Percentiles rank a stretch among this genome's conserved stretches.
phyloP scores from a whole-genome alignment of 2,888 invertebrate species.

The Microplitis manilae region DNA sequence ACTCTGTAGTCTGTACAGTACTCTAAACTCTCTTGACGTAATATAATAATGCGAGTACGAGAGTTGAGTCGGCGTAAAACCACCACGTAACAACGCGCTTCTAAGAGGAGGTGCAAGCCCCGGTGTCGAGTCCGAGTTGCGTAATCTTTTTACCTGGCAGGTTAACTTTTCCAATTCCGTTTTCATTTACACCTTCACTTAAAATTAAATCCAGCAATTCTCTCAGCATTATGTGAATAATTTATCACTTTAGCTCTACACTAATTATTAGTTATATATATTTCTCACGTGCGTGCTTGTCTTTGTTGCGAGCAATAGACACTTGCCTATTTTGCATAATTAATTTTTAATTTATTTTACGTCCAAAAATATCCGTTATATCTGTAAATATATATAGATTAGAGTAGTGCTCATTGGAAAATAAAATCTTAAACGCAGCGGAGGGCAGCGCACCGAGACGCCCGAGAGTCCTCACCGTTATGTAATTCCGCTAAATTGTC shows the following conservation, averaged over 20 bases:
- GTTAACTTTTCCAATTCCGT: slow-evolving; percentile 25
- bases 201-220: background rate
- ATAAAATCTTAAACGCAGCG: slow-evolving; percentile 32
- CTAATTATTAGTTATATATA: background rate
- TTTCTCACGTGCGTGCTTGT: background rate
- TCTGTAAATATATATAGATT: background rate
- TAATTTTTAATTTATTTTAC: background rate
- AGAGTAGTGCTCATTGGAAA: background rate
- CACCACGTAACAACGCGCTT: slow-evolving; percentile 40
- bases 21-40: slow-evolving; percentile 14
- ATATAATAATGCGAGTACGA: background rate
- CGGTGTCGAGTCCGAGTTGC: slow-evolving; percentile 28
- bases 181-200: slow-evolving; percentile 33
- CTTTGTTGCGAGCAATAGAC: background rate
- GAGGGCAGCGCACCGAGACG: slow-evolving; percentile 38
- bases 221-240: background rate
- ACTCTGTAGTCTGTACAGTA: no score
- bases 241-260: background rate
- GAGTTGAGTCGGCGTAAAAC: background rate
- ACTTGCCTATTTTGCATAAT: background rate
- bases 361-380: background rate
- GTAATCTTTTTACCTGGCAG: slow-evolving; percentile 23
- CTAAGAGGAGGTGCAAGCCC: slow-evolving; percentile 41
- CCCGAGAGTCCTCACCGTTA: slow-evolving; percentile 28
- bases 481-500: slow-evolving; percentile 35